Evolutionary conservation across 2,888 invertebrate species (phyloP), one percentile per base, ranked within the genome.

Genomic region (Temnothorax rugatulus): DNA sequence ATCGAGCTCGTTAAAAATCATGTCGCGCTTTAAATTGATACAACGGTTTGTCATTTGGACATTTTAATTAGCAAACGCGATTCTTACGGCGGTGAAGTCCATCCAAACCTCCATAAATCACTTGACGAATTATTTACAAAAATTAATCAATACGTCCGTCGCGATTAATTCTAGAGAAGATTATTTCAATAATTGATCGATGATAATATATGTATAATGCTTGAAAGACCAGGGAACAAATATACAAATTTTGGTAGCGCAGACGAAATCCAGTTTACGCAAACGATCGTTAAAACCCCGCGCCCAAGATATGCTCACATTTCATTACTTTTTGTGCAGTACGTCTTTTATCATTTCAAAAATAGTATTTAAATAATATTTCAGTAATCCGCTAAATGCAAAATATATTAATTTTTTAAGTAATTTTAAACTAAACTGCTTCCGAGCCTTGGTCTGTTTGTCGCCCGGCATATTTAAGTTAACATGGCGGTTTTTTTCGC

Each of bases 101-200:
- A 90, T 90, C 91, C 85, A 90, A 93, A 93, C 92, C 92, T 93
- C 93, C 93, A 91, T 90, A 90, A 90, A 91, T 91, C 88, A 84
- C 85, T 86, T 83, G 82, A 57, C 79, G 76, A 90, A 87, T 89
- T 93, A 93, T 93, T 90, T 93, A 93, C 92, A 93, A 82, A 82
- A 88, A 82, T 86, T 82, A 88, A 82, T 86, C 82, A 83, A 81
- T 68, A 73, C 59, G 21, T 68, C 81, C 47, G 63, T 87, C 61
- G 63, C 77, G 68, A 87, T 76, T 87, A 87, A 88, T 69, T 79
- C 83, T 87, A 88, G 75, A 64, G 54, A 76, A 25, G 63, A 77
- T 68, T 61, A 75, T 54, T 61, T 38, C 74, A 41, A 64, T 61
- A 41, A 74, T 69, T 47, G n/a, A 54, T 75, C 66, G 44, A 66